These are phyloP conservation scores for Eurypyga helias DNA, from an alignment of 2,113 vertebrate genomes.

Conservation along the genomic window DNA sequence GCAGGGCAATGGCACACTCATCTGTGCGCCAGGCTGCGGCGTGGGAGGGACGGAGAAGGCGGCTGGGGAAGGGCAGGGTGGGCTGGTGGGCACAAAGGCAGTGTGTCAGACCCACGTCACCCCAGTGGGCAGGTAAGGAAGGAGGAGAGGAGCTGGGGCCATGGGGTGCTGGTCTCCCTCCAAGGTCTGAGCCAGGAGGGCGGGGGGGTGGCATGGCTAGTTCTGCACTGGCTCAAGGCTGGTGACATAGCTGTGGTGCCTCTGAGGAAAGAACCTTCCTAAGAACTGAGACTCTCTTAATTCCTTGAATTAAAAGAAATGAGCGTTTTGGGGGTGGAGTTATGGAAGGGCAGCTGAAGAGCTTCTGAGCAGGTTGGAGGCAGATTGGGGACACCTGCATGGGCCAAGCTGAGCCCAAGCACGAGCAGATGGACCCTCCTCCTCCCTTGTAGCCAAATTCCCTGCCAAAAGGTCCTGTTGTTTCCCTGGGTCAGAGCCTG, in stretches of 20 bases:
- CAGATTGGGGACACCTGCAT: background rate
- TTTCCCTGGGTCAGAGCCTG: background rate
- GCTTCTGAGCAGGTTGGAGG: background rate
- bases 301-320: background rate
- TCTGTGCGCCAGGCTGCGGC: background rate
- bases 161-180: accelerated
- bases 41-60: background rate
- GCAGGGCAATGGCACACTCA: background rate
- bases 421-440: background rate
- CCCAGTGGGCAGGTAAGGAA: background rate
- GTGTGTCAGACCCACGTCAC: accelerated
- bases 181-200: background rate
- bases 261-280: background rate
- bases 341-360: background rate
- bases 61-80: background rate
- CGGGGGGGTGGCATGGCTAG: background rate
- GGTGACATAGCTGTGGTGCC: background rate
- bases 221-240: background rate
- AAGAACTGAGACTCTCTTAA: background rate
- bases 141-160: too few relatives aligned
- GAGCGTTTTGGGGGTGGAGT: background rate
- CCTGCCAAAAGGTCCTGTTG: accelerated
- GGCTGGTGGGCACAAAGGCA: background rate
- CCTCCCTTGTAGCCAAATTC: background rate
- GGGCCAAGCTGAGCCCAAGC: background rate